Base-by-base conservation (phyloP, 2,113 vertebrate species). In the Coptodon rendalli region DNA sequence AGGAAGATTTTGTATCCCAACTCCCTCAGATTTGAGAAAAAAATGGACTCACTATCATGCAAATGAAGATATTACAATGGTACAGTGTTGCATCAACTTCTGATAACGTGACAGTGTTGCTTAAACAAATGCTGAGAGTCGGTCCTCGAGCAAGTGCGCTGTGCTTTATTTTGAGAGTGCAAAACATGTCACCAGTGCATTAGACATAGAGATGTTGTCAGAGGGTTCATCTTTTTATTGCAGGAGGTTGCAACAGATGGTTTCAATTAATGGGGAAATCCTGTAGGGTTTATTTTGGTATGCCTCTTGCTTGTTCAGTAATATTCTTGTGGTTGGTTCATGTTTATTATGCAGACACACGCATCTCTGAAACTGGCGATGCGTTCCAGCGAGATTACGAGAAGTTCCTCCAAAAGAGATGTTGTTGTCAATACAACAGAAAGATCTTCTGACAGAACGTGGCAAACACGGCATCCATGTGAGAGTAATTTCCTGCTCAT, bases 301-400 rank as follows among this genome's bases (percentile, higher is more conserved):
- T 78, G 79, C 66, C 71, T 66, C 90, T 91, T 93, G 90, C 85
- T 84, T 90, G 91, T 89, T 92, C 57, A 54, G 90, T 92, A 86
- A 90, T 85, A 89, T 91, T 93, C 90, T 94, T 86, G 86, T 83
- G 85, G 68, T 86, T 76, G 79, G 63, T 83, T 90, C 4, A 50
- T 87, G 91, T 94, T 95, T 92, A 94, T 92, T 92, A 93, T 94
- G 90, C 91, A 92, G 66, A 89, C 87, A 86, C 90, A 90, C 63
- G 57, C 89, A 91, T 91, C 87, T 81, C 80, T 61, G 56, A 89
- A 50, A 81, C 52, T 54, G 54, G 68, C 38, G 80, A 52, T 82
- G 56, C 83, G 22, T 86, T 94, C 90, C 90, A 88, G 86, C 36
- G 10, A 89, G 84, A 91, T 90, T 82, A 87, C 48, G 63, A 91